Evolutionary conservation across 2,113 vertebrate species (phyloP).

Genomic region (Muscicapa adusta): DNA sequence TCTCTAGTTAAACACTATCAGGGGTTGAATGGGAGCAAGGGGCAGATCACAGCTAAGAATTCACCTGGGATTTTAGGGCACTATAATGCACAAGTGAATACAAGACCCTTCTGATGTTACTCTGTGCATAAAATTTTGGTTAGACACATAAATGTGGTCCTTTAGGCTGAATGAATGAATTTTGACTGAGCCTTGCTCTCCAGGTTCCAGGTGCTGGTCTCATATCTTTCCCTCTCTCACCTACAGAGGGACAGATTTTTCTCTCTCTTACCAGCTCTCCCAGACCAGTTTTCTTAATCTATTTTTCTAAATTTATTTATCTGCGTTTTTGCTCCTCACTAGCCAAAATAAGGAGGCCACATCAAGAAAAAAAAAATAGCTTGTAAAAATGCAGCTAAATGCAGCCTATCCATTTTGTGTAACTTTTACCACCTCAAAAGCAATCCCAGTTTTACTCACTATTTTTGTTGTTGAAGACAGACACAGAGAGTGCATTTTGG

Average conservation of each 20-base stretch:
- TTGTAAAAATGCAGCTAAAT: not conserved
- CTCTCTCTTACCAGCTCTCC: not conserved
- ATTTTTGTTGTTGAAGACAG: conserved; percentile 90
- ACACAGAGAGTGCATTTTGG: conserved; percentile 76
- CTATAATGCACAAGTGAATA: not conserved
- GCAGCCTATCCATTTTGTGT: not conserved
- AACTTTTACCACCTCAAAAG: not conserved
- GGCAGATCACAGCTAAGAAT: not conserved
- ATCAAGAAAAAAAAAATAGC: not conserved
- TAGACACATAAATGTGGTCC: not conserved
- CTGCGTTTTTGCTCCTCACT: not conserved
- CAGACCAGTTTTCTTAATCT: not conserved
- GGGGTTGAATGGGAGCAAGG: not conserved
- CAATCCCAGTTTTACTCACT: conserved; percentile 74
- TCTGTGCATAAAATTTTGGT: not conserved
- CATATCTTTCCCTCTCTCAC: not conserved
- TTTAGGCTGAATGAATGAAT: not conserved
- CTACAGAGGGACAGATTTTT: not conserved
- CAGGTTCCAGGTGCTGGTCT: not conserved
- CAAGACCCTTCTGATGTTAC: not conserved
- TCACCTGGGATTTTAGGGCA: not conserved
- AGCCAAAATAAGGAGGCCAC: not conserved
- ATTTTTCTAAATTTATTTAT: no score
- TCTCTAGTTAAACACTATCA: not conserved
- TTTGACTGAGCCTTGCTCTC: not conserved